Evolutionary conservation across 2,888 invertebrate species (phyloP), one percentile per base, ranked within the genome.

Genomic region (Leucophenga montana): DNA sequence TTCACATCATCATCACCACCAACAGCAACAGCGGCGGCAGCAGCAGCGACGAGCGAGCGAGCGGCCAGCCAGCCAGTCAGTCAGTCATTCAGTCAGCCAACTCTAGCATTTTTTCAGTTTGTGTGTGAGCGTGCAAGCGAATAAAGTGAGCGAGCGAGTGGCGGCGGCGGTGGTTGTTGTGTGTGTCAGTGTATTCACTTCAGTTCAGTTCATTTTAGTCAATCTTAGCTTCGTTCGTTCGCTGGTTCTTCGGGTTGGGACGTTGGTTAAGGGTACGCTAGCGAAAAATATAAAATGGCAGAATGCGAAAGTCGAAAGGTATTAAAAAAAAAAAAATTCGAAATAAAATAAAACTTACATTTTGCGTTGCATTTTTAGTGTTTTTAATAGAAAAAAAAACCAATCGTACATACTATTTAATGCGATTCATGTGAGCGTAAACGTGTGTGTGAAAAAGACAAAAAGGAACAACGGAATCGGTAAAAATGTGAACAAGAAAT

Each of bases 241-340:
- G 50, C 18, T 56, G 13, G 31, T 33, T 59, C 31, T 48, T n/a
- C 50, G 50, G 50, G 50, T 27, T 4, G 27, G 6, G 18, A 50
- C 62, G 62, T 44, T 44, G 20, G 67, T 68, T 66, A 54, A 56
- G 57, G 67, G 57, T 67, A 71, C 75, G 75, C 76, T 65, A 78
- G 77, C 77, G 85, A 77, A 78, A 83, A 83, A 81, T 83, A 79
- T 81, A 80, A 81, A 83, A 84, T 84, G 80, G 80, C 80, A 82
- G 82, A 22, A 57, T 81, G 76, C 73, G 73, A 77, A 78, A 79
- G 76, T 81, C 81, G 81, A 77, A 79, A 68, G 68, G 62, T 61
- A 67, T 44, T 39, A 39, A 3, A 39, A 8, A 57, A 57, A 57
- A 53, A 64, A 50, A 20, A 33, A n/a, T n/a, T 31, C 9, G 54